Evolutionary conservation across 2,113 vertebrate genomes (phyloP).

Genomic region (Coptodon rendalli): DNA sequence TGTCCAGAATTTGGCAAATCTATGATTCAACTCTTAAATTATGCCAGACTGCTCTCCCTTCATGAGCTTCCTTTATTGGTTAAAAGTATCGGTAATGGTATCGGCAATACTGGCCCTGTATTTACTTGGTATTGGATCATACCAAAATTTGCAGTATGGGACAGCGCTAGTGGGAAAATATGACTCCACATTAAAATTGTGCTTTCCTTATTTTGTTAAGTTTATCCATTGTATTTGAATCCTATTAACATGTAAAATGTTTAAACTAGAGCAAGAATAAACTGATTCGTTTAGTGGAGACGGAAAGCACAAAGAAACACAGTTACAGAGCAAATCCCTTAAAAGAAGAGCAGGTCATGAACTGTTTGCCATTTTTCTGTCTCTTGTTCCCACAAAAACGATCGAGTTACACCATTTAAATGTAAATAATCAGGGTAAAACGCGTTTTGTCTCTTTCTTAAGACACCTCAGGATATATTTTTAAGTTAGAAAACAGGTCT

Average conservation of each 20-base stretch:
- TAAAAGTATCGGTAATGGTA: neutral
- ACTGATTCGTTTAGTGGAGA: neutral
- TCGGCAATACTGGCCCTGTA: neutral
- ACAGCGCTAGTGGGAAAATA: neutral
- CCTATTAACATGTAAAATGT: neutral
- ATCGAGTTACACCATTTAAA: neutral
- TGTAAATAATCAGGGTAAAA: neutral
- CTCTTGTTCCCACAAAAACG: neutral
- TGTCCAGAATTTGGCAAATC: neutral
- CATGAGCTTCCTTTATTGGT: neutral
- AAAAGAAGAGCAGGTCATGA: neutral
- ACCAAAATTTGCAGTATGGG: neutral
- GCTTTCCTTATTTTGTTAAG: neutral
- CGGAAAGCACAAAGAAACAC: neutral
- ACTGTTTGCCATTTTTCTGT: neutral
- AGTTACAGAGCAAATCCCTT: neutral
- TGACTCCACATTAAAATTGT: neutral
- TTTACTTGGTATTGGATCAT: neutral
- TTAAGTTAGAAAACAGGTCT: neutral
- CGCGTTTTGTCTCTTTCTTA: neutral
- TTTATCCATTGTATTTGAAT: neutral
- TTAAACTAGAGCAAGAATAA: neutral
- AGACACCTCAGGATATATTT: neutral
- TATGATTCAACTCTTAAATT: neutral
- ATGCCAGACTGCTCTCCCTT: neutral